Conservation (phyloP, 2,888 invertebrate species). For the Himalopsyche tibetana region DNA sequence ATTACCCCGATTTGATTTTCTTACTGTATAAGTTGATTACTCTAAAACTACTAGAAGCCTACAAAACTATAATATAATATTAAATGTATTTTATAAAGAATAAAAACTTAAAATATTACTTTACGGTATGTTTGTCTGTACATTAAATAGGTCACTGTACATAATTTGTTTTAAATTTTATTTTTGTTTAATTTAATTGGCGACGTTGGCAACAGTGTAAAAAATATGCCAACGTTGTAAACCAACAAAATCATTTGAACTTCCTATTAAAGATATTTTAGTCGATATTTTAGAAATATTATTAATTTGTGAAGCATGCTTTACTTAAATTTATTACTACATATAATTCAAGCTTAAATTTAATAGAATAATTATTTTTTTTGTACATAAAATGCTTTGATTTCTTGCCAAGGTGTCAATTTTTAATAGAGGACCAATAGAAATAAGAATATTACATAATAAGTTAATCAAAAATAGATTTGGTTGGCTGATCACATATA, state of each 20-base stretch:
- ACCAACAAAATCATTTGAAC: conserved; percentile 30
- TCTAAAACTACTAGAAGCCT: too few relatives aligned
- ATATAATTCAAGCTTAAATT: too few relatives aligned
- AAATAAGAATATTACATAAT: too few relatives aligned
- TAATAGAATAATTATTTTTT: too few relatives aligned
- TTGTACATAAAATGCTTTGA: too few relatives aligned
- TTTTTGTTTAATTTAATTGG: conserved; percentile 7
- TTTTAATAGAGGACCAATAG: too few relatives aligned
- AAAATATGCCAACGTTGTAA: background rate
- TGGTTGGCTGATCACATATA: too few relatives aligned
- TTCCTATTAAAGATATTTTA: conserved; percentile 41
- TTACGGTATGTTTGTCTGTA: background rate
- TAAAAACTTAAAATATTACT: background rate
- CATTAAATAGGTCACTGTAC: conserved; percentile 41
- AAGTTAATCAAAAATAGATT: too few relatives aligned
- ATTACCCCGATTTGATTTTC: too few relatives aligned
- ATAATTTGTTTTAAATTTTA: conserved; percentile 7
- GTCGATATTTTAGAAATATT: conserved; percentile 7
- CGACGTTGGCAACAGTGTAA: background rate
- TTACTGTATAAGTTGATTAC: too few relatives aligned
- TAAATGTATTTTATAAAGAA: background rate
- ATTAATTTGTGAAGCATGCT: conserved; percentile 39
- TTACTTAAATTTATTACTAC: conserved; percentile 11
- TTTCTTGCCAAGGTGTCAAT: too few relatives aligned
- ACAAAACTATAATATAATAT: background rate